These are phyloP conservation scores for Myanophis thanlyinensis DNA, from an alignment of 2,113 vertebrate species.

Conservation along the genomic window DNA sequence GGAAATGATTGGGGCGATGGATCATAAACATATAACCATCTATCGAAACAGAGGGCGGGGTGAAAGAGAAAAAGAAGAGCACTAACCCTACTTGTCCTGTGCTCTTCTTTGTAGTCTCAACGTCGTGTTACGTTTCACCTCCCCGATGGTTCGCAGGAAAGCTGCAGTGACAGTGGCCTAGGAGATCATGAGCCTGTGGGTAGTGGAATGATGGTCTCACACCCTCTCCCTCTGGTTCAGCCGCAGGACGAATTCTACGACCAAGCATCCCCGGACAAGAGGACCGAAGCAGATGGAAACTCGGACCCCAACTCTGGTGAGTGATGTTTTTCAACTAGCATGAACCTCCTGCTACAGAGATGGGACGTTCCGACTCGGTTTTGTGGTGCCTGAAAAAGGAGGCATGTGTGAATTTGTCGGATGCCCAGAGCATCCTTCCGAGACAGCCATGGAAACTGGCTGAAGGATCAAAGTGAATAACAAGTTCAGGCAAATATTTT, in stretches of 20 bases:
- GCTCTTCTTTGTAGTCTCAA: constrained; percentile 98
- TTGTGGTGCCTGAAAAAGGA: not conserved
- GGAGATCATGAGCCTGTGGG: constrained; percentile 97
- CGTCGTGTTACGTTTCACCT: constrained; percentile 99
- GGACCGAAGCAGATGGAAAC: constrained; percentile 98
- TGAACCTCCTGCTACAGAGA: no score
- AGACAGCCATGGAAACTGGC: not conserved
- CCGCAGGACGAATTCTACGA: constrained; percentile 98
- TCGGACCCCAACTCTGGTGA: constrained; percentile 99
- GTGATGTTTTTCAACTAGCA: constrained; percentile 45
- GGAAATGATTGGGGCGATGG: not conserved
- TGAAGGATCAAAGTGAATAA: constrained; percentile 1
- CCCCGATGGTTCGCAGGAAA: constrained; percentile 99
- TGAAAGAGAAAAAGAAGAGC: constrained; percentile 66
- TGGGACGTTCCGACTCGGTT: not conserved
- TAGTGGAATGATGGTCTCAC: constrained; percentile 96
- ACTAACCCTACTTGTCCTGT: constrained; percentile 87
- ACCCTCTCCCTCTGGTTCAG: constrained; percentile 99
- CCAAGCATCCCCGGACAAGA: constrained; percentile 97
- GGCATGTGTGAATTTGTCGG: not conserved
- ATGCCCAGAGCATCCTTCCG: not conserved
- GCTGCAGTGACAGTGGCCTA: constrained; percentile 99
- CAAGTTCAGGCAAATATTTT: not conserved
- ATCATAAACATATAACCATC: not conserved
- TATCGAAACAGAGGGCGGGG: not conserved